These are phyloP conservation scores for Malurus leucopterus DNA, from an alignment of 2,797 vertebrate species.

Conservation along the genomic window DNA sequence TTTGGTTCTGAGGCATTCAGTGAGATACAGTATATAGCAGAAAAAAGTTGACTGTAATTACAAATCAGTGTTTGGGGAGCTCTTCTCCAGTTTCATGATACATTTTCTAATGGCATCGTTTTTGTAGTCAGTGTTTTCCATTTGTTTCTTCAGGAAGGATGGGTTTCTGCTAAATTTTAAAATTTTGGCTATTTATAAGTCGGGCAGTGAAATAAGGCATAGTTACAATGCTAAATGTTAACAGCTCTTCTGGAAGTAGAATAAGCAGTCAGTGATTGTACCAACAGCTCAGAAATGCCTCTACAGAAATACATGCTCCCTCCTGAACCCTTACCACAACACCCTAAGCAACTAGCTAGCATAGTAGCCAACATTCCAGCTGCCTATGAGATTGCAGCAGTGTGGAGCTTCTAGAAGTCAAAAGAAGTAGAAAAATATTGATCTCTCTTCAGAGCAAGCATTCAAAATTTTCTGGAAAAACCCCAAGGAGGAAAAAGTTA, in stretches of 20 bases:
- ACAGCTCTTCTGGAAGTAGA: not conserved
- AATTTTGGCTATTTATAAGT: not conserved
- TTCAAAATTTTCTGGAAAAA: slow-evolving; percentile 38
- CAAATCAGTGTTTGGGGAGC: not conserved
- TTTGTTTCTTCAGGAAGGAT: not conserved
- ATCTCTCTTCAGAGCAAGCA: slow-evolving; percentile 3
- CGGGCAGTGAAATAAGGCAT: not conserved
- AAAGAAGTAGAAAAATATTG: slow-evolving; percentile 24
- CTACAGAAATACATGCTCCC: not conserved
- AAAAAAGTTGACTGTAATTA: not conserved
- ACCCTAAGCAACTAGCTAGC: not conserved
- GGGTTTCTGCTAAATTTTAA: not conserved
- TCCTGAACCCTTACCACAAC: not conserved
- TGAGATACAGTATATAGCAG: not conserved
- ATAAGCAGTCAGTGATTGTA: not conserved
- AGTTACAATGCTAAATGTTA: not conserved
- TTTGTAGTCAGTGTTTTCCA: not conserved
- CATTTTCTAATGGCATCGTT: not conserved
- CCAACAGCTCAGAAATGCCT: not conserved
- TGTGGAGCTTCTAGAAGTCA: not conserved
- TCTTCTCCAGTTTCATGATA: not conserved
- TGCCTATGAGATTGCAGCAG: slow-evolving; percentile 6
- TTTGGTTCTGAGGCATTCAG: not conserved
- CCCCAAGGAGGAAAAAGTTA: not conserved
- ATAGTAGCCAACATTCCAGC: not conserved